Evolutionary conservation across 2,113 vertebrate species (phyloP), one percentile per base, ranked within the genome.

Genomic region (Ochotona curzoniae): DNA sequence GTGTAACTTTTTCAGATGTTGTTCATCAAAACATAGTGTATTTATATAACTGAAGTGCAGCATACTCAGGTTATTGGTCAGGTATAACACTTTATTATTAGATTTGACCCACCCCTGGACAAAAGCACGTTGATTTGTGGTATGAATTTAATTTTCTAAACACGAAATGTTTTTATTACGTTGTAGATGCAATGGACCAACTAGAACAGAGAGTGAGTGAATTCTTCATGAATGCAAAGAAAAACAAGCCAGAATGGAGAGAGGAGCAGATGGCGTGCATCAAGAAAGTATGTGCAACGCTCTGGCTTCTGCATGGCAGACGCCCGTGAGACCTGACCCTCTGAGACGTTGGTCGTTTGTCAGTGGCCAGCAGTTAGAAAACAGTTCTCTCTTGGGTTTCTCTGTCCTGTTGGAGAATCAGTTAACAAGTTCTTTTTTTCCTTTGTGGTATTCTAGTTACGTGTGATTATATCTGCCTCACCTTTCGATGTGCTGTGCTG

Each of bases 201-300:
- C 98, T 99, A 97, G 99, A 99, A 95, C 99, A 99, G 97, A 98
- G 99, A 94, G 99, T 99, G 84, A 99, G 99, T 88, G 99, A 99
- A 97, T 99, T 99, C 97, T 99, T 99, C 95, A 98, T 98, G 97
- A 99, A 99, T 13, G 99, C 99, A 44, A 99, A 99, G 98, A 99
- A 99, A 98, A 99, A 99, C 98, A 99, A 99, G 96, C 99, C 99
- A 0, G 99, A 99, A 97, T 99, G 99, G 99, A 98, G 99, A 96
- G 99, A 99, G 95, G 99, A 99, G 91, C 99, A 99, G 98, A 99
- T 99, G 99, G 99, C 99, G 94, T 98, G 99, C 94, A 99, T 99
- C 95, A 99, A 99, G 98, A 99, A 99, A 99, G 99, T 99, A 97
- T 97, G 97, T 82, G n/a, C 67, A 78, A 79, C 23, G 49, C 9